Conservation (phyloP, 2,113 vertebrate genomes). For the Poeciliopsis retropinna region DNA sequence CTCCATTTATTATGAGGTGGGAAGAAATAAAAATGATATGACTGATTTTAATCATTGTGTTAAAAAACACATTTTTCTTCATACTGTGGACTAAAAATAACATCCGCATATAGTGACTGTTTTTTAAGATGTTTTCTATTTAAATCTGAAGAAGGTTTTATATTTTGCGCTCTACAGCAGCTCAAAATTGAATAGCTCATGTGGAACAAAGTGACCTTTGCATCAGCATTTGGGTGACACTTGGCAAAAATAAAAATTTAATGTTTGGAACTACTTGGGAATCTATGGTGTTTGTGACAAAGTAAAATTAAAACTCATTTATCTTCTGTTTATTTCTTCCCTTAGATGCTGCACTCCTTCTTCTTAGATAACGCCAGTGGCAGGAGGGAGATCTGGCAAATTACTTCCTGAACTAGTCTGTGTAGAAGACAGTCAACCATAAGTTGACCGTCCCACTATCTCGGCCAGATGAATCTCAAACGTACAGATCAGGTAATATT, state of each 20-base stretch:
- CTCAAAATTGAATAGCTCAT: no score
- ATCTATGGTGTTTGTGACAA: background rate
- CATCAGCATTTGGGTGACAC: background rate
- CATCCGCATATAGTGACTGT: no score
- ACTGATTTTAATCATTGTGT: no score
- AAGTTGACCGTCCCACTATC: constrained; percentile 53
- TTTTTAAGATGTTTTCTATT: no score
- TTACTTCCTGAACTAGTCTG: constrained; percentile 52
- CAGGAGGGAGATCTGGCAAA: constrained; percentile 66
- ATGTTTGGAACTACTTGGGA: background rate
- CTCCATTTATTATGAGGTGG: no score
- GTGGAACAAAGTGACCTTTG: no score
- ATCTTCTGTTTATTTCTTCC: constrained; percentile 9
- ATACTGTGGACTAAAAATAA: no score
- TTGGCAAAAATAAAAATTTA: background rate
- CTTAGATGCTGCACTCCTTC: constrained; percentile 29
- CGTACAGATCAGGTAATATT: constrained; percentile 66
- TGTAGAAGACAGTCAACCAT: constrained; percentile 36
- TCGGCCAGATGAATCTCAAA: constrained; percentile 61
- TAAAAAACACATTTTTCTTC: no score
- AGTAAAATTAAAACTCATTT: background rate
- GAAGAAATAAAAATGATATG: no score
- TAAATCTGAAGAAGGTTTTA: no score
- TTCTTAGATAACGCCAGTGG: constrained; percentile 51
- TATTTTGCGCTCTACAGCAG: no score